Conservation (phyloP, 1,140 invertebrate genomes). For the Ceratina australensis region DNA sequence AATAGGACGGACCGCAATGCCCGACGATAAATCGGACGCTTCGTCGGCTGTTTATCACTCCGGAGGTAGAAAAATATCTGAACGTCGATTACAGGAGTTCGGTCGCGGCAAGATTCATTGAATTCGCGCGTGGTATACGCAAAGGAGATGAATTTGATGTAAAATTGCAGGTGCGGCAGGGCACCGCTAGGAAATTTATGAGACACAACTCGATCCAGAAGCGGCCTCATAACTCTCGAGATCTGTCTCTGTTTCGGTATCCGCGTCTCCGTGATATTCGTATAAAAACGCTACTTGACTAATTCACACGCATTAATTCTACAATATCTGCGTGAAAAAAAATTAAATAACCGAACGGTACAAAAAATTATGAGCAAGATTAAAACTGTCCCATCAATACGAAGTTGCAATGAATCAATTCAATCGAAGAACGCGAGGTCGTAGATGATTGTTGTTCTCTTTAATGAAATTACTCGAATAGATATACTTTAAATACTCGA, state of each 20-base stretch:
- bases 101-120: conserved; percentile 27
- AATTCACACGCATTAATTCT: no score
- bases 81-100: conserved; percentile 25
- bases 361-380: no score
- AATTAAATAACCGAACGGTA: no score
- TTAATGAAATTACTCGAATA: background rate
- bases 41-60: conserved; percentile 22
- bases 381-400: no score
- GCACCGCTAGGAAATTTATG: conserved; percentile 53
- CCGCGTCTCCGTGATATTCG: background rate
- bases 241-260: conserved; percentile 7
- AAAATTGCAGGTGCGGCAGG: conserved; percentile 3
- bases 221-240: conserved; percentile 62
- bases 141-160: conserved; percentile 24
- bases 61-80: conserved; percentile 28
- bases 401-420: no score
- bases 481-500: background rate
- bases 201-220: conserved; percentile 40
- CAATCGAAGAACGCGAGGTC: no score
- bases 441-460: no score
- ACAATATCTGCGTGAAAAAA: no score
- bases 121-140: conserved; percentile 6
- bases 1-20: background rate
- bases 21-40: background rate
- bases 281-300: background rate